Evolutionary conservation across 2,113 vertebrate species (phyloP), one percentile per base, ranked within the genome.

Genomic region (Gasterosteus aculeatus): DNA sequence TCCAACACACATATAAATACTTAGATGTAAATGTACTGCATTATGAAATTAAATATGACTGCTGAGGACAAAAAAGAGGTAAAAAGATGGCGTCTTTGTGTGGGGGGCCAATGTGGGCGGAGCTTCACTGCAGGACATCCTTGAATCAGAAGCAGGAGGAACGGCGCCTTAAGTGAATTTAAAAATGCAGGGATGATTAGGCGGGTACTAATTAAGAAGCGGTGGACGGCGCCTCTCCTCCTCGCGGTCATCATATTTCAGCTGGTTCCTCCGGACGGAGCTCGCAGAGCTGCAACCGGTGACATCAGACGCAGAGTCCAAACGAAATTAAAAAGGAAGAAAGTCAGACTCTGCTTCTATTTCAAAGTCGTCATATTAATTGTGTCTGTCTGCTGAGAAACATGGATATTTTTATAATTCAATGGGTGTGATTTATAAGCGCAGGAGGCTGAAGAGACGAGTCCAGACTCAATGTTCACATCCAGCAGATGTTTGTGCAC

Each of bases 161-260:
- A 82, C 10, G 51, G 46, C 31, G 91, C 93, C 91, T 85, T 80
- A 87, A 94, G 92, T 91, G 89, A 90, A 89, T 94, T 94, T 90
- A 92, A 92, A 91, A 93, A 94, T 91, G 91, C 90, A 91, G 83
- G 77, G 89, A 90, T 93, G 93, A 94, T 93, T 92, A 94, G 82
- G 89, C 83, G 87, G 87, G 85, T 75, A 89, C 92, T 93, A 92
- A 94, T 93, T 91, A 93, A 89, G 89, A 91, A 86, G 70, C 68
- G 26, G 78, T 91, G 91, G 93, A 90, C 92, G 90, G 58, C 62
- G 73, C 90, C 87, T 85, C 80, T 92, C 82, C 59, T 85, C 87
- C 88, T 87, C 47, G 35, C 75, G 80, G 71, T 91, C 91, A 93
- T 92, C 87, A 82, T 91, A 88, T 87, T 92, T 93, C 87, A 89